A percentile compares a stretch with the other conserved stretches of the same genome.
phyloP scores from a whole-genome alignment of 1,140 invertebrate genomes.

The Danaus melanippus region DNA sequence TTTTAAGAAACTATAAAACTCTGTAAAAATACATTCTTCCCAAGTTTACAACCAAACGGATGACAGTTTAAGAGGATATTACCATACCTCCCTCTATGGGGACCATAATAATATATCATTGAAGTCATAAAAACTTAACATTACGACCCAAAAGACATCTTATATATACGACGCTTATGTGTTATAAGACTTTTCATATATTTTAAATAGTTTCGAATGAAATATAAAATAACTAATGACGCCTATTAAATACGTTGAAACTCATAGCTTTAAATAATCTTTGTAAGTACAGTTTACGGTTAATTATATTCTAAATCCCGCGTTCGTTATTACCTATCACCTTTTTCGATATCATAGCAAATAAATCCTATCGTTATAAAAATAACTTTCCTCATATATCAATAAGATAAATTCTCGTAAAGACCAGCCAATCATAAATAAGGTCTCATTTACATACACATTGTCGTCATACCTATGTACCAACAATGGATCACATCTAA shows the following conservation, averaged over 20 bases:
- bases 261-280: too few relatives aligned
- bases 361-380: too few relatives aligned
- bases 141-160: constrained; percentile 31
- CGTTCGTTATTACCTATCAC: too few relatives aligned
- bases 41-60: constrained; percentile 39
- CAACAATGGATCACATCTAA: constrained; percentile 54
- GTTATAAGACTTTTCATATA: too few relatives aligned
- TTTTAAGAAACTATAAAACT: too few relatives aligned
- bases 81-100: constrained; percentile 36
- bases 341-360: too few relatives aligned
- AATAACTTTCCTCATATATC: constrained; percentile 50
- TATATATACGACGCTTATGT: too few relatives aligned
- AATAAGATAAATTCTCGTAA: constrained; percentile 50
- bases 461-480: constrained; percentile 53
- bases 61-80: constrained; percentile 49
- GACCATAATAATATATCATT: constrained; percentile 57
- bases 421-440: constrained; percentile 48
- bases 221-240: too few relatives aligned
- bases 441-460: constrained; percentile 63
- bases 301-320: too few relatives aligned
- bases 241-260: too few relatives aligned
- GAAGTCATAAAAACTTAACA: constrained; percentile 60
- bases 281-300: too few relatives aligned
- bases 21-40: background rate
- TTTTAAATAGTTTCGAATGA: too few relatives aligned